These are phyloP conservation scores for Thymelicus acteon DNA, from an alignment of 2,888 invertebrate species.

Conservation along the genomic window DNA sequence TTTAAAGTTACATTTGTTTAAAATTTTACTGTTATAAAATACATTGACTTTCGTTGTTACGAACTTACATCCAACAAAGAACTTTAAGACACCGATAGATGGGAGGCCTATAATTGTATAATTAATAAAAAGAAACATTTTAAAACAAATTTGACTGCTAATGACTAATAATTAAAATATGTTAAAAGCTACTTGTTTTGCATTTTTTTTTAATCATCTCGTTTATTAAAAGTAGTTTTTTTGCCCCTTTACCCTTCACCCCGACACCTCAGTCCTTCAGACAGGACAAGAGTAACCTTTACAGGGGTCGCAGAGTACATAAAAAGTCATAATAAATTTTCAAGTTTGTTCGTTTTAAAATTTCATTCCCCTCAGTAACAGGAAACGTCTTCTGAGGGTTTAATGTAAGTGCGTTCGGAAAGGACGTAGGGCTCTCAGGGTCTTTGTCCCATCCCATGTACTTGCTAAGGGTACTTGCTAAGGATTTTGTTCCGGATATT, in stretches of 20 bases:
- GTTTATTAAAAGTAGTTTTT: constrained; percentile 14
- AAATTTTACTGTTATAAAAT: no score
- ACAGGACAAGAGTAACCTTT: constrained; percentile 14
- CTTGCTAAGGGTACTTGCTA: neutral
- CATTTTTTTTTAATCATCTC: neutral
- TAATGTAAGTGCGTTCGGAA: neutral
- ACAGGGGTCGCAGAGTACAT: neutral
- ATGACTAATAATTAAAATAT: neutral
- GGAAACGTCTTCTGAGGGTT: constrained; percentile 22
- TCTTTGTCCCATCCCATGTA: neutral
- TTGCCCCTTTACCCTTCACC: neutral
- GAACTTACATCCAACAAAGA: no score
- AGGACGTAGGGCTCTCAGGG: neutral
- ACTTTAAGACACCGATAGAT: no score
- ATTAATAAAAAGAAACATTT: no score
- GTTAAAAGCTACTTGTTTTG: neutral
- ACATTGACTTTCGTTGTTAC: no score
- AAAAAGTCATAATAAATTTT: constrained; percentile 29
- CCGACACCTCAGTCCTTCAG: constrained; percentile 18
- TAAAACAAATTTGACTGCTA: neutral
- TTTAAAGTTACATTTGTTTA: no score
- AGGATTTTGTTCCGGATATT: neutral
- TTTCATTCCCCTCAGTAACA: constrained; percentile 15
- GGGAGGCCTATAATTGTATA: no score
- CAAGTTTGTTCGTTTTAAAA: constrained; percentile 26